A percentile compares a stretch with the other conserved stretches of the same genome.
Evolutionary conservation across 2,797 vertebrate species (phyloP).

Genomic region (Pseudocheirus occidentalis): DNA sequence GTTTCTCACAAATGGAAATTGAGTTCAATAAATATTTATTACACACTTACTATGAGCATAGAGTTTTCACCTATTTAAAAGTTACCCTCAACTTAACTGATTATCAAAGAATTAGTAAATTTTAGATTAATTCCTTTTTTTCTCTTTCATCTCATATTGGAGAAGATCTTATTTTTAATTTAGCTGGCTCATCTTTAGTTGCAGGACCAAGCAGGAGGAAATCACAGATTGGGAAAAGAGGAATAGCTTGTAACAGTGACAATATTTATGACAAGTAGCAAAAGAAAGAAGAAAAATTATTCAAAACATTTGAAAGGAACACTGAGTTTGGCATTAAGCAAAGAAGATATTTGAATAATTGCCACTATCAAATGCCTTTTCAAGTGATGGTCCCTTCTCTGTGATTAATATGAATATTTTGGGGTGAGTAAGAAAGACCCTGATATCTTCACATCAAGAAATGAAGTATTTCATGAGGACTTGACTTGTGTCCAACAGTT

Average conservation of each 20-base stretch:
- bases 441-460: background rate
- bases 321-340: background rate
- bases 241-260: background rate
- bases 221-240: constrained; percentile 16
- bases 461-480: background rate
- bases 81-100: background rate
- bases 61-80: background rate
- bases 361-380: background rate
- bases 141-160: background rate
- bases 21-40: background rate
- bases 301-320: constrained; percentile 6
- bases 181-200: background rate
- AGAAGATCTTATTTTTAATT: background rate
- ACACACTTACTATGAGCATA: background rate
- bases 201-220: background rate
- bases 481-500: background rate
- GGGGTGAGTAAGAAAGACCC: background rate
- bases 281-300: background rate
- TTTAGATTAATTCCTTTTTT: background rate
- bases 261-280: constrained; percentile 17
- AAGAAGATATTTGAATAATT: constrained; percentile 2
- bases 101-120: background rate
- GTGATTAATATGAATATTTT: background rate
- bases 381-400: background rate
- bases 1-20: background rate